phyloP scores from a whole-genome alignment of 2,113 vertebrate species.

The Clarias macrocephalus region DNA sequence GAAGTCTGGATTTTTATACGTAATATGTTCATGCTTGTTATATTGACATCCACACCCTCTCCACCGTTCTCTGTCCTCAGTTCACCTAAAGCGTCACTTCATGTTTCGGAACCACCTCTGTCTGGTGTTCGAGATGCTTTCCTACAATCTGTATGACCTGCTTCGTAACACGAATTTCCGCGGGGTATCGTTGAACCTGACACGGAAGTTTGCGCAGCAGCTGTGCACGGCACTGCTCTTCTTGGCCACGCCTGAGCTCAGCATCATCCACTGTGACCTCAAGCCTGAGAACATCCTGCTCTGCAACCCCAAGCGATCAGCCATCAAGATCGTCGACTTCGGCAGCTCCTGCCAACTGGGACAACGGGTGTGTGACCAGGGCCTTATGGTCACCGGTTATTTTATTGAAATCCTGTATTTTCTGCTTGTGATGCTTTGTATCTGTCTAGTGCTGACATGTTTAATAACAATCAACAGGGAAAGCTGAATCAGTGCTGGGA shows the following conservation, averaged over 20 bases:
- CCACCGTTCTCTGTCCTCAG: slow-evolving; percentile 60
- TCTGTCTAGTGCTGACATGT: neutral
- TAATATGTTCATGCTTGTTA: neutral
- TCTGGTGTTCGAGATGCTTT: slow-evolving; percentile 99
- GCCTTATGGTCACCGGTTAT: too few species aligned
- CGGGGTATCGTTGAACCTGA: slow-evolving; percentile 95
- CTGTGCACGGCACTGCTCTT: slow-evolving; percentile 99
- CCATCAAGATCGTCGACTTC: slow-evolving; percentile 99
- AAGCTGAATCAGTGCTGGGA: neutral
- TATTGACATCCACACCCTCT: neutral
- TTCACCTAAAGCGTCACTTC: slow-evolving; percentile 98
- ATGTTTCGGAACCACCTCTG: slow-evolving; percentile 99
- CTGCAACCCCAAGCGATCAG: slow-evolving; percentile 97
- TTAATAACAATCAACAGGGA: neutral
- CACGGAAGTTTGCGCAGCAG: slow-evolving; percentile 97
- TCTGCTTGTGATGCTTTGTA: neutral
- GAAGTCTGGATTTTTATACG: neutral
- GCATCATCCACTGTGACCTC: slow-evolving; percentile 99
- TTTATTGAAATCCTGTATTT: neutral
- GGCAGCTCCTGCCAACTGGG: slow-evolving; percentile 97
- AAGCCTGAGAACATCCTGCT: slow-evolving; percentile 99
- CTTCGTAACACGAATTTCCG: slow-evolving; percentile 98
- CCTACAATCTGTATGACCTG: slow-evolving; percentile 97
- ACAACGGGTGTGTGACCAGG: slow-evolving; percentile 80
- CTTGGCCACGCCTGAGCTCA: slow-evolving; percentile 97